Conservation (phyloP, 1,140 invertebrate species). For the Atta cephalotes region DNA sequence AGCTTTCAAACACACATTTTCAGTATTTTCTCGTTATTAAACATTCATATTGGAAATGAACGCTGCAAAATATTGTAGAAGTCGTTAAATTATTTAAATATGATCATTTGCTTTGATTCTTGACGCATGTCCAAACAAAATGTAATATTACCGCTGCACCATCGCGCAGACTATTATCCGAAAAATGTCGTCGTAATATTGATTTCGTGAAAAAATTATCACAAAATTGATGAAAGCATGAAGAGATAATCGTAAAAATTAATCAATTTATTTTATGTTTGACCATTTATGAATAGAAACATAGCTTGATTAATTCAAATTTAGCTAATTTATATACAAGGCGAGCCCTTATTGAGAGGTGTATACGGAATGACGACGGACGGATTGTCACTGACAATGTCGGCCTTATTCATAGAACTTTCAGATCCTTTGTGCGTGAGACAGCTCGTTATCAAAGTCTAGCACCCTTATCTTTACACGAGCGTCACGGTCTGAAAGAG, state of each 20-base stretch:
- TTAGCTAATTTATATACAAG: background rate
- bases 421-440: slow-evolving; percentile 72
- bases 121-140: background rate
- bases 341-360: background rate
- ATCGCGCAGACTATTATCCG: background rate
- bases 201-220: background rate
- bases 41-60: slow-evolving; percentile 35
- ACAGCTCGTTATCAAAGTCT: slow-evolving; percentile 78
- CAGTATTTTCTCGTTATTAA: slow-evolving; percentile 21
- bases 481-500: slow-evolving; percentile 59
- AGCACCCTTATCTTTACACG: slow-evolving; percentile 71
- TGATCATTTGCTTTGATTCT: slow-evolving; percentile 35
- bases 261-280: background rate
- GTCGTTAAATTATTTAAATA: slow-evolving; percentile 28
- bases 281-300: background rate
- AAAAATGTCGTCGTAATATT: background rate
- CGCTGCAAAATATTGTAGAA: background rate
- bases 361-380: background rate
- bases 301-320: slow-evolving; percentile 7
- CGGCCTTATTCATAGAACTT: slow-evolving; percentile 68
- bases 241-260: background rate
- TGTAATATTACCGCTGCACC: background rate
- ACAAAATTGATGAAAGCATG: background rate
- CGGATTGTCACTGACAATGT: slow-evolving; percentile 41
- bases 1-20: background rate